Evolutionary conservation across 2,888 invertebrate genomes (phyloP).

Genomic region (Drosophila mimica): DNA sequence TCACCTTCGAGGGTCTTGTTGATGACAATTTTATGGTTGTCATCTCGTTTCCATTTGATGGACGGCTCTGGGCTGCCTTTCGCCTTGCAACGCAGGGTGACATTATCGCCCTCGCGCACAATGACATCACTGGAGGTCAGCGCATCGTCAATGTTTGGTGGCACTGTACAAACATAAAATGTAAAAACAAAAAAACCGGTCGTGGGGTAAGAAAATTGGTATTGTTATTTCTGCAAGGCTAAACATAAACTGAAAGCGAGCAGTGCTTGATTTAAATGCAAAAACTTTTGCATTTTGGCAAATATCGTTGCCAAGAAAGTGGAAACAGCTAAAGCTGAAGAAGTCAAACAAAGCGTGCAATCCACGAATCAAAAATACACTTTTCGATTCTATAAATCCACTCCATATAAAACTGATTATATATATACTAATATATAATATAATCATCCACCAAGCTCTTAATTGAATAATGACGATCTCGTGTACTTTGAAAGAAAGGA

Average conservation of each 20-base stretch:
- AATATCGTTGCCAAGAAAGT: conserved; percentile 57
- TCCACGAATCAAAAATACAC: conserved; percentile 31
- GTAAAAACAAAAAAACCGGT: neutral
- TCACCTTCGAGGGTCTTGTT: conserved; percentile 92
- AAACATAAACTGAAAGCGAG: conserved; percentile 51
- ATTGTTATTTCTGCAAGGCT: conserved; percentile 53
- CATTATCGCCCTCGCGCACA: conserved; percentile 95
- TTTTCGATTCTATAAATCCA: neutral
- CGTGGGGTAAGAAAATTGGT: conserved; percentile 78
- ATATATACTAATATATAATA: neutral
- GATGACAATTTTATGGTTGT: conserved; percentile 93
- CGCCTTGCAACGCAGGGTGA: conserved; percentile 94
- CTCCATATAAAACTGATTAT: neutral
- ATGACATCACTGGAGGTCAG: conserved; percentile 96
- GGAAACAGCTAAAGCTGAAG: conserved; percentile 17
- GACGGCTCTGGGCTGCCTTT: conserved; percentile 94
- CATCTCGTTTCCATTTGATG: conserved; percentile 96
- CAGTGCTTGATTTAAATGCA: conserved; percentile 64
- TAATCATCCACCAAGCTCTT: neutral
- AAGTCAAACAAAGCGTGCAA: neutral
- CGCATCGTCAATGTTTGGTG: conserved; percentile 96
- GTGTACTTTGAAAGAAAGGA: neutral
- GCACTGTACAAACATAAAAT: conserved; percentile 87
- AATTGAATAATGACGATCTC: neutral
- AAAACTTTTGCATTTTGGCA: conserved; percentile 68